Evolutionary conservation across 2,888 invertebrate species (phyloP).

Genomic region (Epistrophella euchroma): DNA sequence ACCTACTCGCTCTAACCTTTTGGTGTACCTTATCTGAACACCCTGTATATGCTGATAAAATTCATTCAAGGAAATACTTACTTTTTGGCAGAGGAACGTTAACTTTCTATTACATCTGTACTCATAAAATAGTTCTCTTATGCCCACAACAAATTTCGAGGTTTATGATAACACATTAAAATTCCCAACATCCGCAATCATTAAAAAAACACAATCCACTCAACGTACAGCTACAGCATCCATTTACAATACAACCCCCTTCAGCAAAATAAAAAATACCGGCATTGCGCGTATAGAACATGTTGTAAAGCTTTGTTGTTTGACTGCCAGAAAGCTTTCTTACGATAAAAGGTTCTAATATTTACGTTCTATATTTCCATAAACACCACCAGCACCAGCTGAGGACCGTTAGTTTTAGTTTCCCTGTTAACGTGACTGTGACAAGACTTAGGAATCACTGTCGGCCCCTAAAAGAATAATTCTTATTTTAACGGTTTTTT

Average conservation of each 20-base stretch:
- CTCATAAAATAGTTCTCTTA: slow-evolving; percentile 22
- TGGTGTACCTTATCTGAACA: too few species aligned
- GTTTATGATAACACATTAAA: slow-evolving; percentile 35
- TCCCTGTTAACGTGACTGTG: slow-evolving; percentile 50
- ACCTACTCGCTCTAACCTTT: too few species aligned
- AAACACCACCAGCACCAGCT: slow-evolving; percentile 36
- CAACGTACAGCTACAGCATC: slow-evolving; percentile 29
- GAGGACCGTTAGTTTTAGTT: slow-evolving; percentile 60
- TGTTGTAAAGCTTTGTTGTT: slow-evolving; percentile 50
- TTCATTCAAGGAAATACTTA: neutral
- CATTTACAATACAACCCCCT: slow-evolving; percentile 10
- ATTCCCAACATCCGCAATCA: slow-evolving; percentile 56
- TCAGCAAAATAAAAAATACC: neutral
- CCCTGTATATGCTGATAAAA: too few species aligned
- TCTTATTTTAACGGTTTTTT: neutral
- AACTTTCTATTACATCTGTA: neutral
- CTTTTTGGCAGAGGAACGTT: neutral
- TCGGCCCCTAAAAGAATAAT: neutral
- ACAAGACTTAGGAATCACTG: slow-evolving; percentile 1
- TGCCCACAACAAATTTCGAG: slow-evolving; percentile 29
- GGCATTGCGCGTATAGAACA: slow-evolving; percentile 40
- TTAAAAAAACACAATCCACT: slow-evolving; percentile 39
- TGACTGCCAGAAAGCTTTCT: slow-evolving; percentile 43
- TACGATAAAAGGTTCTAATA: slow-evolving; percentile 50
- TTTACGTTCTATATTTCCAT: slow-evolving; percentile 39